A percentile compares a stretch with the other conserved stretches of the same genome.
Evolutionary conservation across 2,113 vertebrate species (phyloP).

Genomic region (Aegotheles bennettii): DNA sequence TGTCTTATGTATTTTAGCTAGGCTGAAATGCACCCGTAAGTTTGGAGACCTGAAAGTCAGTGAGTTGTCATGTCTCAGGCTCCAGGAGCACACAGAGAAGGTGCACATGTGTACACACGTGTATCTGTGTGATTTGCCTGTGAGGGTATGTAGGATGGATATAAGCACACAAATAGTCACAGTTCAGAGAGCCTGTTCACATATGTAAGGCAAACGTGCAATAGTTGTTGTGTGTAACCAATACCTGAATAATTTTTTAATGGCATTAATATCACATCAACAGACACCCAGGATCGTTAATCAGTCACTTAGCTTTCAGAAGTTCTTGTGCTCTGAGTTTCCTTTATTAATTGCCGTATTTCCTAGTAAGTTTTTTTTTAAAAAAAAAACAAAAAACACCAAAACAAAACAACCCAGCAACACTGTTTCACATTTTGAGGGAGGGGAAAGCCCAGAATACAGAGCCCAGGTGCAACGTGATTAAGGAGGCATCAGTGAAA

Average conservation of each 20-base stretch:
- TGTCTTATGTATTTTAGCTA: background rate
- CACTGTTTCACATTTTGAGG: fast-evolving
- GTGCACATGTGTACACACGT: fast-evolving
- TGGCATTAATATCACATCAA: background rate
- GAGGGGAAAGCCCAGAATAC: background rate
- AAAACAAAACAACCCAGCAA: background rate
- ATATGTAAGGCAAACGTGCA: background rate
- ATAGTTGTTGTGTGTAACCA: background rate
- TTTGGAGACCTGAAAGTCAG: background rate
- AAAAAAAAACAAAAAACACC: background rate
- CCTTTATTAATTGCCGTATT: background rate
- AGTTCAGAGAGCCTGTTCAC: background rate
- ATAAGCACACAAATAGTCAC: background rate
- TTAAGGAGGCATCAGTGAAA: background rate
- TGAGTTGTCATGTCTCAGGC: background rate
- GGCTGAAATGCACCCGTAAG: background rate
- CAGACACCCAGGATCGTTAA: background rate
- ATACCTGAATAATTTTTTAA: background rate
- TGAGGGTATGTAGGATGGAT: background rate
- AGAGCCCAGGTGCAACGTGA: fast-evolving
- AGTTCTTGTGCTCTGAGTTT: background rate
- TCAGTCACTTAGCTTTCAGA: background rate
- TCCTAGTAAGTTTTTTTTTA: background rate
- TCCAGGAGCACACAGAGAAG: background rate
- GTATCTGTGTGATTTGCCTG: background rate